phyloP scores from a whole-genome alignment of 1,140 invertebrate genomes.

The Drosophila pectinifera region DNA sequence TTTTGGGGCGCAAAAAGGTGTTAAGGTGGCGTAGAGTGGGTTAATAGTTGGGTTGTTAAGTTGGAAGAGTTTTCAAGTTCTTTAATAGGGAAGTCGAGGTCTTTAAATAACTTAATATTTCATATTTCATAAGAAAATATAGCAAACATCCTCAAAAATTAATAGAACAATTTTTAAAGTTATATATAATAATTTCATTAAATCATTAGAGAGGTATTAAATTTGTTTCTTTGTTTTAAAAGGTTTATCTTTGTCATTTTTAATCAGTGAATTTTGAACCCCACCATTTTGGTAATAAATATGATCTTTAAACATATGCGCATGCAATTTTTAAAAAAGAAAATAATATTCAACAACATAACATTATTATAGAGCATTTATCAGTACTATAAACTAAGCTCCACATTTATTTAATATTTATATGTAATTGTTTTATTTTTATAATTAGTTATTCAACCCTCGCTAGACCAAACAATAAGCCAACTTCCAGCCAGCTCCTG shows the following conservation, averaged over 20 bases:
- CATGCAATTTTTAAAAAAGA: too few relatives aligned
- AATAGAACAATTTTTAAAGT: too few relatives aligned
- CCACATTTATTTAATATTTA: neutral
- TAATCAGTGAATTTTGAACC: too few relatives aligned
- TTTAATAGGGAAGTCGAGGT: neutral
- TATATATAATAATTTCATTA: too few relatives aligned
- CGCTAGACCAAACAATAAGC: conserved; percentile 12
- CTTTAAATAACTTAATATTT: neutral
- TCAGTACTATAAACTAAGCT: too few relatives aligned
- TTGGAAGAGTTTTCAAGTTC: neutral
- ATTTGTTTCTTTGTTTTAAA: too few relatives aligned
- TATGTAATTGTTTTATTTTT: neutral
- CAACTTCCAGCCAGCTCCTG: conserved; percentile 12
- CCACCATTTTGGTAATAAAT: too few relatives aligned
- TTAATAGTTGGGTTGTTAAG: conserved; percentile 17
- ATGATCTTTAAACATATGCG: too few relatives aligned
- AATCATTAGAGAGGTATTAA: too few relatives aligned
- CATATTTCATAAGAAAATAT: neutral
- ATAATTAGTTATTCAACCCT: neutral
- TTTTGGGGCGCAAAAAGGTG: neutral
- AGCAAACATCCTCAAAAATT: neutral
- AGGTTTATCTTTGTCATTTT: too few relatives aligned
- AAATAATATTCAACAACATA: too few relatives aligned
- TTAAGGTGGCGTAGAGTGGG: conserved; percentile 1
- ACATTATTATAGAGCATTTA: too few relatives aligned